A percentile compares a stretch with the other conserved stretches of the same genome.
Conservation (phyloP, 2,113 vertebrate species). For the Tragelaphus scriptus region DNA sequence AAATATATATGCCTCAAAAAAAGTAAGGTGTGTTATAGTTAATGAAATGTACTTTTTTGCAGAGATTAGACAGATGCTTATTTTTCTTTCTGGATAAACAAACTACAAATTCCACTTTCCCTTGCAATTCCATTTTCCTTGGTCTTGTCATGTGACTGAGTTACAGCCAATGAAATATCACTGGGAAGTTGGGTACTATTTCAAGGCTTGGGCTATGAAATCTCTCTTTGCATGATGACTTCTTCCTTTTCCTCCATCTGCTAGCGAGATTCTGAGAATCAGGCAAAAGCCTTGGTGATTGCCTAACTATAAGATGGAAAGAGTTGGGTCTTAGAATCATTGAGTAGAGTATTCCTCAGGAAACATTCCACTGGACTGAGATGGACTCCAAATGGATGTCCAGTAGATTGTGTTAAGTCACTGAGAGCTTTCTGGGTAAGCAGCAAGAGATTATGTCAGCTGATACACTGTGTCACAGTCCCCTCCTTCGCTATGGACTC, state of each 20-base stretch:
- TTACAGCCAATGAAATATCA: not conserved
- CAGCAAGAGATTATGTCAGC: not conserved
- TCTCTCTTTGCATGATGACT: not conserved
- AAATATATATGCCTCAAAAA: not conserved
- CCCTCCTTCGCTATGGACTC: not conserved
- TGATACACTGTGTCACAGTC: not conserved
- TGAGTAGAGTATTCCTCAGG: not conserved
- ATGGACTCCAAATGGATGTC: not conserved
- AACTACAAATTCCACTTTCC: not conserved
- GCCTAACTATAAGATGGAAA: not conserved
- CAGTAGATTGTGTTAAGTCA: not conserved
- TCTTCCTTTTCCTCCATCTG: not conserved
- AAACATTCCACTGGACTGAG: not conserved
- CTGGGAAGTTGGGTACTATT: not conserved
- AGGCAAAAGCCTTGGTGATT: not conserved
- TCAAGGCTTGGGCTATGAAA: not conserved
- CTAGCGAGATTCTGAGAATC: not conserved
- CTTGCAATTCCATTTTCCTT: not conserved
- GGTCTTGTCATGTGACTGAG: not conserved
- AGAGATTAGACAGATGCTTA: not conserved
- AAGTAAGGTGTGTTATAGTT: not conserved
- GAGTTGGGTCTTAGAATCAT: not conserved
- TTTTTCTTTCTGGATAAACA: not conserved
- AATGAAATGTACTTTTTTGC: not conserved
- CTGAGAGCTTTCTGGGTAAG: not conserved